phyloP scores from a whole-genome alignment of 1,140 invertebrate species.

The Ctenoplectra terminalis region DNA sequence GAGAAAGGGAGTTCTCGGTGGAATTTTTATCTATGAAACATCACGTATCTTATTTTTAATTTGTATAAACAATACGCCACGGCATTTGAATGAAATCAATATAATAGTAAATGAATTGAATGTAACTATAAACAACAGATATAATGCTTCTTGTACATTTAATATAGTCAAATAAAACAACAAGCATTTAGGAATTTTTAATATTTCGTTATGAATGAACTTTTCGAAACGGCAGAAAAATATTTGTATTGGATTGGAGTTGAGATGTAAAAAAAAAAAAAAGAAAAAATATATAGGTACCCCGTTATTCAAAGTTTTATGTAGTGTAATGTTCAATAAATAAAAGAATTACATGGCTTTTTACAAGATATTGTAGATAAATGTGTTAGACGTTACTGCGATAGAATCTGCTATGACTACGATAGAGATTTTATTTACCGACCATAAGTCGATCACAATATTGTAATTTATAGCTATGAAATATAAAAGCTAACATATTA shows the following conservation, averaged over 20 bases:
- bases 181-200: slow-evolving; percentile 45
- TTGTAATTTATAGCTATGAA: slow-evolving; percentile 69
- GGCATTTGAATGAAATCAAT: neutral
- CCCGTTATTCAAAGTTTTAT: neutral
- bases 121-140: slow-evolving; percentile 10
- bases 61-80: slow-evolving; percentile 34
- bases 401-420: slow-evolving; percentile 37
- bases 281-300: too few species aligned
- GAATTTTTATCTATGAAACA: slow-evolving; percentile 51
- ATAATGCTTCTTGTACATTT: slow-evolving; percentile 60
- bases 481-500: slow-evolving; percentile 74
- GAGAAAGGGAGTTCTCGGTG: neutral
- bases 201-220: slow-evolving; percentile 18
- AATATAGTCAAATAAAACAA: slow-evolving; percentile 62
- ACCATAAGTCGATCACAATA: slow-evolving; percentile 75
- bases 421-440: slow-evolving; percentile 74
- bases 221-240: neutral
- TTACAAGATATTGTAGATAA: neutral
- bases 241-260: neutral
- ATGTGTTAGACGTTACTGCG: neutral
- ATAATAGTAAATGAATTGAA: slow-evolving; percentile 27
- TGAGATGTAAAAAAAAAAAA: neutral
- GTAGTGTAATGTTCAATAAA: neutral
- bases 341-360: neutral
- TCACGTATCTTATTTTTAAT: slow-evolving; percentile 55